phyloP scores from a whole-genome alignment of 2,888 invertebrate species.

The Cinara cedri region DNA sequence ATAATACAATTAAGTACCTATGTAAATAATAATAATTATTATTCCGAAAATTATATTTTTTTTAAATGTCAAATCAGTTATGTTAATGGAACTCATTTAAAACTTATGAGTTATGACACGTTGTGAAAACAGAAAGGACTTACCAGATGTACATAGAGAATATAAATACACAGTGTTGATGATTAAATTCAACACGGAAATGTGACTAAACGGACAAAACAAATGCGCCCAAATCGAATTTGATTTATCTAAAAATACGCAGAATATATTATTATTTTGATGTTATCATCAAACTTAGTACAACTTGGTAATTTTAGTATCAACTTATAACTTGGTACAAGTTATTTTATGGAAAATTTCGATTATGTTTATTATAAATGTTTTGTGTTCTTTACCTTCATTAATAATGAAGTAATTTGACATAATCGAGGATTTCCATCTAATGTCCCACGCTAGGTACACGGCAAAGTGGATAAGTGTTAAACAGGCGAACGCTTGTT shows the following conservation, averaged over 20 bases:
- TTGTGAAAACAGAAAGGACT: not conserved
- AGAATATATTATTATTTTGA: not conserved
- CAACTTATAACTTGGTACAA: too few relatives aligned
- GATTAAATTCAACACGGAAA: not conserved
- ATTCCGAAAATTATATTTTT: too few relatives aligned
- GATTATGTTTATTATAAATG: not conserved
- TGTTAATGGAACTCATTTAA: not conserved
- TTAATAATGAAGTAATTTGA: slow-evolving; percentile 14
- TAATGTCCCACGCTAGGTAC: not conserved
- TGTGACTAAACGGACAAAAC: slow-evolving; percentile 18
- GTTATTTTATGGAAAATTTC: not conserved
- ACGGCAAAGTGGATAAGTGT: not conserved
- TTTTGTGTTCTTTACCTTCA: not conserved
- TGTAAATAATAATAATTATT: too few relatives aligned
- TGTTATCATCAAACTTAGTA: too few relatives aligned
- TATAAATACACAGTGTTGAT: slow-evolving; percentile 18
- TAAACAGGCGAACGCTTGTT: not conserved
- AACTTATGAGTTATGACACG: not conserved
- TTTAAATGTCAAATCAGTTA: too few relatives aligned
- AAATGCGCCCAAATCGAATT: slow-evolving; percentile 12
- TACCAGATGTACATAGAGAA: not conserved
- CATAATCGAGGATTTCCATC: not conserved
- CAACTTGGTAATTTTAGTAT: too few relatives aligned
- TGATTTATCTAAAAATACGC: not conserved
- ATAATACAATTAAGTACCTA: too few relatives aligned